Conservation (phyloP, 2,113 vertebrate species). For the Agapornis roseicollis region DNA sequence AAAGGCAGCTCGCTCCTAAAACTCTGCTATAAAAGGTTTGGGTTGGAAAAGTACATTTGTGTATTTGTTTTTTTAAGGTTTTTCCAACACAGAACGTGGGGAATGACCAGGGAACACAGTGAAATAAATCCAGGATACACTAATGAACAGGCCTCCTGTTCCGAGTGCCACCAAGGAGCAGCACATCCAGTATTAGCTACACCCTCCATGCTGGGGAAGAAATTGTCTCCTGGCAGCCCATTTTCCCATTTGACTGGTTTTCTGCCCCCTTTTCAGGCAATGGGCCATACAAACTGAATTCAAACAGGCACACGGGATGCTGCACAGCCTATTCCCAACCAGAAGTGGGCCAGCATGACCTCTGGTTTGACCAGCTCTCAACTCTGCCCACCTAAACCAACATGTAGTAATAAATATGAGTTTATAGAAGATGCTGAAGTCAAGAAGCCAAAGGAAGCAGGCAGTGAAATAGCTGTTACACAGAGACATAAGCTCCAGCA, state of each 20-base stretch:
- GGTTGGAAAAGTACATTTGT: neutral
- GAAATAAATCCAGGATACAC: neutral
- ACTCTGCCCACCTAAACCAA: neutral
- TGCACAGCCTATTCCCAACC: neutral
- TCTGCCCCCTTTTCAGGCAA: neutral
- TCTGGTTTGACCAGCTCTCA: neutral
- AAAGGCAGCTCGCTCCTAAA: neutral
- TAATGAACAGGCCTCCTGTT: neutral
- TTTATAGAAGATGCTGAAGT: neutral
- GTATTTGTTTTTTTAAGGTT: neutral
- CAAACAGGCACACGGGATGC: neutral
- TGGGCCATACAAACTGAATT: accelerated
- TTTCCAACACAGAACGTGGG: accelerated
- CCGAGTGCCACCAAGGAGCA: neutral
- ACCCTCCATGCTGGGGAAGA: neutral
- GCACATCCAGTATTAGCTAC: neutral
- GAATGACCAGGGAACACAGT: neutral
- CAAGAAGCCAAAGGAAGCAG: neutral
- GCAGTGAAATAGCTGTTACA: neutral
- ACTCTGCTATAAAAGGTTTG: neutral
- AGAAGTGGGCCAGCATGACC: neutral
- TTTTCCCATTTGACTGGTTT: neutral
- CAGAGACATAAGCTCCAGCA: neutral
- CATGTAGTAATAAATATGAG: neutral
- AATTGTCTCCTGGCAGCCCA: accelerated